Base-by-base conservation (phyloP, 2,113 vertebrate genomes). In the Anseranas semipalmata region DNA sequence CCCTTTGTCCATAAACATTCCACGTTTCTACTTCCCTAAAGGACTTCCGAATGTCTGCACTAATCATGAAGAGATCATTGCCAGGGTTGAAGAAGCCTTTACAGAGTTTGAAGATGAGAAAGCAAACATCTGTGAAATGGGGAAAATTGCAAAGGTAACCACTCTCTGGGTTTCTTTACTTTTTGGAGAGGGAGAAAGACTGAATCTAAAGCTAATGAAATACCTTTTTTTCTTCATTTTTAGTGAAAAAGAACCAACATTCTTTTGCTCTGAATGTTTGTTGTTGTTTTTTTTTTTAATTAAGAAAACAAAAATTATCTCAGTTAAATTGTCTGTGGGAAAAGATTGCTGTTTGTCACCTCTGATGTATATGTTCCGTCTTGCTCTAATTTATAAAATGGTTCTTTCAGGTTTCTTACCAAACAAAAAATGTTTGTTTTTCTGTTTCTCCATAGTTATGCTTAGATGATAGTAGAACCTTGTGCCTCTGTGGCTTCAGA, bases 11-110 rank as follows among this genome's bases (percentile, higher is more conserved):
- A 88, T 99, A 98, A 99, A 99, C 99, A 99, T 99, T 99, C 99
- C 99, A 99, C 99, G 97, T 97, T 99, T 99, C 98, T 99, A 99
- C 98, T 99, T 99, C 97, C 99, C 99, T 82, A 98, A 98, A 97
- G 99, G 99, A 96, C 99, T 99, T 74, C 99, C 99, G 1, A 99
- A 97, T 96, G 94, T 98, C 93, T 94, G 97, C 91, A 81, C 97
- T 97, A 99, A 98, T 97, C 98, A 98, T 37, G 99, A 99, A 33
- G 98, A 99, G 53, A 98, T 97, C 96, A 98, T 99, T 78, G 94
- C 97, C 94, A 98, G 98, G 97, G 96, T 99, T 68, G 99, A 99
- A 97, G 73, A 96, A 7, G 98, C 98, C 84, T 99, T 99, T 97
- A 89, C 98, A 5, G 98, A 99, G 78, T 98, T 99, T 68, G 99